Conservation (phyloP, 2,888 invertebrate species). For the Megaustenia siamemsis region DNA sequence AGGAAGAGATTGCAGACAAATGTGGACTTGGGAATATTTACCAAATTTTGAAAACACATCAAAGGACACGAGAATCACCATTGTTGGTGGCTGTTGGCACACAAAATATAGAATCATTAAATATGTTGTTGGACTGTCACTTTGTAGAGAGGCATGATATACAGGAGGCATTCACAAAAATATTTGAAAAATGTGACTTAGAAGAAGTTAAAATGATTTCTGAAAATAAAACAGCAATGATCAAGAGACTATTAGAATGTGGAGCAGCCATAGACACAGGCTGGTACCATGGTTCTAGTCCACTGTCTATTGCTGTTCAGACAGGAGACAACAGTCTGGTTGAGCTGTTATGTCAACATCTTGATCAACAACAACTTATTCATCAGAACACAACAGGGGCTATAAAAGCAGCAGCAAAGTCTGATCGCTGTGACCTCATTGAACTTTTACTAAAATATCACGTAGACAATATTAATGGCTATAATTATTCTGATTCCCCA, state of each 20-base stretch:
- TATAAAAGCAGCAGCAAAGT: not conserved
- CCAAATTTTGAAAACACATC: not conserved
- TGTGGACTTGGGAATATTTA: not conserved
- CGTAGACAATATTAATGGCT: not conserved
- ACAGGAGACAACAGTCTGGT: not conserved
- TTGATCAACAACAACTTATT: not conserved
- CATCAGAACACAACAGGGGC: not conserved
- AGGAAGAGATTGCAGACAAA: not conserved
- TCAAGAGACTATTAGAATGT: not conserved
- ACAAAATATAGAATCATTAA: not conserved
- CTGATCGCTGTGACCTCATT: constrained; percentile 11
- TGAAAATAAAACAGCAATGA: not conserved
- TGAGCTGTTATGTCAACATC: constrained; percentile 1
- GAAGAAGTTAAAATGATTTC: not conserved
- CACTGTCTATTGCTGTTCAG: not conserved
- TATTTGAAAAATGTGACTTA: not conserved
- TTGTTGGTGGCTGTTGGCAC: not conserved
- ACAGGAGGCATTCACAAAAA: not conserved
- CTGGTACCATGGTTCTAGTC: not conserved
- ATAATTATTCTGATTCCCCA: not conserved
- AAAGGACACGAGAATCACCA: not conserved
- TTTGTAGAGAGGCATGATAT: not conserved
- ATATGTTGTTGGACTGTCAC: not conserved
- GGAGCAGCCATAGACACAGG: not conserved
- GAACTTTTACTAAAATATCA: not conserved